Conservation (phyloP, 2,797 vertebrate species). For the Mormyrus hasselquistii region DNA sequence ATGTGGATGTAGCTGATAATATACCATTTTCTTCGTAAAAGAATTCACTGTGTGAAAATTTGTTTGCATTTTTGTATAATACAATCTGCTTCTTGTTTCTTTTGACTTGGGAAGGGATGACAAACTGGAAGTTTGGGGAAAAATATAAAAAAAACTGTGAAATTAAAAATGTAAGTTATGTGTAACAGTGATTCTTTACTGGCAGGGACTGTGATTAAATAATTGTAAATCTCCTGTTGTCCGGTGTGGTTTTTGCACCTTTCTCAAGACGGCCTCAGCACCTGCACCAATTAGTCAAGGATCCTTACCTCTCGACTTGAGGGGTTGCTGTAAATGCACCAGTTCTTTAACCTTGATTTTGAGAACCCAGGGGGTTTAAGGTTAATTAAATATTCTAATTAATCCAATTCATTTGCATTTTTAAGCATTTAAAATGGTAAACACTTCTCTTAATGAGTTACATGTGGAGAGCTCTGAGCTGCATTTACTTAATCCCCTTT, state of each 20-base stretch:
- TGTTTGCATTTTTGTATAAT: conserved; percentile 55
- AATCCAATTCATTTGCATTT: not conserved
- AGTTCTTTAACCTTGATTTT: not conserved
- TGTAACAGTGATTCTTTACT: conserved; percentile 46
- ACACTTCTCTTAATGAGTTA: not conserved
- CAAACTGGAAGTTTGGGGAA: conserved; percentile 43
- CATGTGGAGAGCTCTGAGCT: not conserved
- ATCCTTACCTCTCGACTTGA: not conserved
- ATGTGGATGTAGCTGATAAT: conserved; percentile 50
- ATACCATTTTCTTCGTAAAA: conserved; percentile 44
- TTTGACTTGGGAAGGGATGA: conserved; percentile 30
- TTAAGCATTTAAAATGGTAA: not conserved
- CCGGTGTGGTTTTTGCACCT: not conserved
- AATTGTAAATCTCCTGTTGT: conserved; percentile 33
- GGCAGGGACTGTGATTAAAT: conserved; percentile 52
- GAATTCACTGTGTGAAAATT: conserved; percentile 57
- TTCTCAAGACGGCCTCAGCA: not conserved
- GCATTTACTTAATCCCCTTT: not conserved
- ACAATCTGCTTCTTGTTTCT: conserved; percentile 44
- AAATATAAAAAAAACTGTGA: conserved; percentile 36
- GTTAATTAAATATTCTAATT: not conserved
- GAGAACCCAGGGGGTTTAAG: not conserved
- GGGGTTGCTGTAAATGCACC: not conserved
- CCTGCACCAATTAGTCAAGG: not conserved
- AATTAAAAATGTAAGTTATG: conserved; percentile 41